phyloP scores from a whole-genome alignment of 2,888 invertebrate genomes.

The Phytoseiulus persimilis region DNA sequence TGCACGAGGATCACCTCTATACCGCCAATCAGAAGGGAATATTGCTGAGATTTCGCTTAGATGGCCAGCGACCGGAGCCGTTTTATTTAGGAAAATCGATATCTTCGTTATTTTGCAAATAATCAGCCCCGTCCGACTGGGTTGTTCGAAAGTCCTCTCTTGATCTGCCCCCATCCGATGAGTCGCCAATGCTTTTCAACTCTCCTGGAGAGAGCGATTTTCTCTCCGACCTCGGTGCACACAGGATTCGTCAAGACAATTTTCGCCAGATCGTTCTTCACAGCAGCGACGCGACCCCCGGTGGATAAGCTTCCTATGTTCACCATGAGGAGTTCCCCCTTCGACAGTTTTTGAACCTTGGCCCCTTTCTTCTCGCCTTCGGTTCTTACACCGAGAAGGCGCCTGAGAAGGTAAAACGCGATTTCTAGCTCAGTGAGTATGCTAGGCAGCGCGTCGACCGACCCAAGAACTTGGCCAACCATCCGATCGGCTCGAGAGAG shows the following conservation, averaged over 20 bases:
- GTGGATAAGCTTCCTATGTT: conserved; percentile 98
- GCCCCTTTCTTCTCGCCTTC: conserved; percentile 99
- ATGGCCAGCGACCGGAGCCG: neutral
- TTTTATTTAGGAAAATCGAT: conserved; percentile 12
- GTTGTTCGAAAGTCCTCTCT: conserved; percentile 89
- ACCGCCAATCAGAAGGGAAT: no score
- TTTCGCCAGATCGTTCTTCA: conserved; percentile 92
- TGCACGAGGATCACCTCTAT: no score
- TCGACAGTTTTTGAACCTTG: conserved; percentile 81
- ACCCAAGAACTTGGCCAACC: conserved; percentile 93
- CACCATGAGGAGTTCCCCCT: conserved; percentile 83
- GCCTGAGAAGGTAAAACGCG: conserved; percentile 88
- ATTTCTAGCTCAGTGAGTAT: conserved; percentile 97
- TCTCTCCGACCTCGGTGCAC: conserved; percentile 96
- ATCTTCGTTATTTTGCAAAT: neutral
- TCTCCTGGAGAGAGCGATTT: conserved; percentile 95
- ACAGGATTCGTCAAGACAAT: conserved; percentile 93
- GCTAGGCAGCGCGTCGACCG: conserved; percentile 89
- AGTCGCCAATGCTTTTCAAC: conserved; percentile 99
- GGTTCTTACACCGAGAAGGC: conserved; percentile 90
- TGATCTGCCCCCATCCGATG: conserved; percentile 99
- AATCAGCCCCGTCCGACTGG: conserved; percentile 54
- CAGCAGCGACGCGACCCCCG: conserved; percentile 87
- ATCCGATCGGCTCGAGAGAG: conserved; percentile 95
- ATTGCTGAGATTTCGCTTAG: neutral